These are phyloP conservation scores for Mechanitis mazaeus DNA, from an alignment of 2,888 invertebrate species.

Conservation along the genomic window DNA sequence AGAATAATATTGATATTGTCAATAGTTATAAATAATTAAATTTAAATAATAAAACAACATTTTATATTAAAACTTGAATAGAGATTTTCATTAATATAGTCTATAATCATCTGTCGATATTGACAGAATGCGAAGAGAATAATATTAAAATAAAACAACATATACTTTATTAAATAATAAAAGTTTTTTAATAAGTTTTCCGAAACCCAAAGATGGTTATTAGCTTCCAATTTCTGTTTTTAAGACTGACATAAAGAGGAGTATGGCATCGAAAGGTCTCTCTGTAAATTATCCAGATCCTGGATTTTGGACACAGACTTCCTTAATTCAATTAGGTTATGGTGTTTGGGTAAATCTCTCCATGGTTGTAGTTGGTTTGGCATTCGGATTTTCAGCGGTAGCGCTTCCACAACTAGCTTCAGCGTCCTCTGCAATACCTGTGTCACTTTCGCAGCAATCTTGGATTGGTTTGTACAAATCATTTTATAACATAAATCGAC, in stretches of 20 bases:
- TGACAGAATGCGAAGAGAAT: background rate
- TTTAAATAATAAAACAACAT: no score
- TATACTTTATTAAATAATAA: background rate
- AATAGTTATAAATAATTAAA: no score
- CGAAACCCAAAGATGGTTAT: no score
- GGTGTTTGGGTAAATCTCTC: slow-evolving; percentile 70
- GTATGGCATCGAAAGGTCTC: slow-evolving; percentile 13
- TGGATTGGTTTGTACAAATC: slow-evolving; percentile 70
- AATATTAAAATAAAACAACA: background rate
- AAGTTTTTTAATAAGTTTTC: no score
- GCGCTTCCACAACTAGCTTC: slow-evolving; percentile 73
- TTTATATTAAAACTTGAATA: no score
- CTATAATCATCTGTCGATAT: background rate
- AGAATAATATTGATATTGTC: no score
- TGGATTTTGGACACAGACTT: slow-evolving; percentile 44
- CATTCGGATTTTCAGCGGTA: slow-evolving; percentile 78
- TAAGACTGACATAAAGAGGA: no score
- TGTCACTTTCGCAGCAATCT: slow-evolving; percentile 66
- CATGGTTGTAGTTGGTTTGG: slow-evolving; percentile 76
- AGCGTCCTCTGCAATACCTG: slow-evolving; percentile 53
- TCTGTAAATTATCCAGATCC: slow-evolving; percentile 39
- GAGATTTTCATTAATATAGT: background rate
- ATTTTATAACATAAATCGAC: no score
- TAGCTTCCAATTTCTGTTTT: no score
- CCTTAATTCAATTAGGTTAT: slow-evolving; percentile 48